Percentiles rank a stretch among this genome's conserved stretches.
These are phyloP conservation scores for Rhorus exstirpatorius DNA, from an alignment of 2,888 invertebrate genomes.

Conservation along the genomic window DNA sequence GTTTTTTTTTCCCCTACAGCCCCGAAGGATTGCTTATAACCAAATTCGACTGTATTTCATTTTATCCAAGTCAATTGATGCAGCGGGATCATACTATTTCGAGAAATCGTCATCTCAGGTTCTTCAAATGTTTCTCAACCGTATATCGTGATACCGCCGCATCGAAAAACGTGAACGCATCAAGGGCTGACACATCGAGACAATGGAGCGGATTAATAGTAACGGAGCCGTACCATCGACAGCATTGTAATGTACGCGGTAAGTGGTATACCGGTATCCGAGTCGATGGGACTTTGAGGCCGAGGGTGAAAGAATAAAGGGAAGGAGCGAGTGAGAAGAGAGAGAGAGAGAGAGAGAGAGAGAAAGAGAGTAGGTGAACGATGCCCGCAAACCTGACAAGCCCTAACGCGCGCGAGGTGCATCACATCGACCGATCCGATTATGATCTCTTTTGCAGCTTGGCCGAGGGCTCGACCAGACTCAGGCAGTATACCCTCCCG, in stretches of 20 bases:
- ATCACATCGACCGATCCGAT: constrained; percentile 70
- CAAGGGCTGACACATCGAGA: constrained; percentile 51
- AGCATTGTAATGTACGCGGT: not conserved
- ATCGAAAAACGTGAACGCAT: constrained; percentile 19
- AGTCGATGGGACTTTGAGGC: constrained; percentile 22
- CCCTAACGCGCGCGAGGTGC: constrained; percentile 55
- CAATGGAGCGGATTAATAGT: constrained; percentile 55
- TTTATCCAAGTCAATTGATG: too few relatives aligned
- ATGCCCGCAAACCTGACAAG: constrained; percentile 65
- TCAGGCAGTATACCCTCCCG: constrained; percentile 37
- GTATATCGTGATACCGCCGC: not conserved
- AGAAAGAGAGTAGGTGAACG: constrained; percentile 49
- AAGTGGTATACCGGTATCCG: constrained; percentile 6
- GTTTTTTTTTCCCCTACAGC: too few relatives aligned
- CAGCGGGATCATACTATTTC: too few relatives aligned
- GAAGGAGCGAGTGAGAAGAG: constrained; percentile 12
- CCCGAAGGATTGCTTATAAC: too few relatives aligned
- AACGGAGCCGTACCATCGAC: constrained; percentile 21
- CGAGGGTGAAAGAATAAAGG: constrained; percentile 38
- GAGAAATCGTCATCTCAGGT: too few relatives aligned
- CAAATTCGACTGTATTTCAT: too few relatives aligned
- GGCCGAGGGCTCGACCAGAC: constrained; percentile 39
- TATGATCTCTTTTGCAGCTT: constrained; percentile 68
- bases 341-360: not conserved
- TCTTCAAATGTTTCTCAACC: too few relatives aligned